Conservation (phyloP, 2,888 invertebrate species). For the Mythimna lalbum region DNA sequence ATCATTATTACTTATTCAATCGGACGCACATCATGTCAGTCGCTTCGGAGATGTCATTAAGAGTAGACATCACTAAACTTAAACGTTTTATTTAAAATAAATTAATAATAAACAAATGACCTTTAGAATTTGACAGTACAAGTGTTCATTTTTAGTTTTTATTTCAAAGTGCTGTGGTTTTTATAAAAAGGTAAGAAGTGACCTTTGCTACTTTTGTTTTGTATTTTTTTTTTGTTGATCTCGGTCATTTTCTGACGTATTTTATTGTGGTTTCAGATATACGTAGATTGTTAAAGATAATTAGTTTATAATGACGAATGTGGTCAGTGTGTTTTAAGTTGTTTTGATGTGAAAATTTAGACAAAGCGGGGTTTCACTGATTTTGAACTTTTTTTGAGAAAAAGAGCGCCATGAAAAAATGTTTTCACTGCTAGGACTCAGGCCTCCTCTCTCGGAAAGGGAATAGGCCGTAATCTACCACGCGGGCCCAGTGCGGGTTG, state of each 20-base stretch:
- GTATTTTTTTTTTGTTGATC: background rate
- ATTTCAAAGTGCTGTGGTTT: conserved; percentile 36
- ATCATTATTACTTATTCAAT: conserved; percentile 21
- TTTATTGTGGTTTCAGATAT: conserved; percentile 18
- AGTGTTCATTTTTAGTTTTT: conserved; percentile 22
- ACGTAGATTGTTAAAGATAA: background rate
- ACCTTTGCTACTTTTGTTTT: conserved; percentile 13
- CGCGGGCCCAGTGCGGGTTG: too few relatives aligned
- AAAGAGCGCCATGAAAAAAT: too few relatives aligned
- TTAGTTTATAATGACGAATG: background rate
- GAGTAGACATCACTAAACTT: conserved; percentile 10
- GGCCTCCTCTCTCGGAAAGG: too few relatives aligned
- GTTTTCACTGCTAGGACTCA: too few relatives aligned
- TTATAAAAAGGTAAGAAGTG: conserved; percentile 25
- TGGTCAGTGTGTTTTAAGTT: background rate
- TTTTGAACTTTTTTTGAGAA: too few relatives aligned
- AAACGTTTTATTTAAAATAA: conserved; percentile 13
- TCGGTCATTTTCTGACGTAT: conserved; percentile 9
- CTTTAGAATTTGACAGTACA: conserved; percentile 18
- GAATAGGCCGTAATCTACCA: too few relatives aligned
- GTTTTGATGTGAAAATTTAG: background rate
- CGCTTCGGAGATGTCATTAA: conserved; percentile 28
- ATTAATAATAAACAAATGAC: conserved; percentile 19
- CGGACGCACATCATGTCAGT: conserved; percentile 38
- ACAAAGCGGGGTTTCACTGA: too few relatives aligned